These are phyloP conservation scores for Rhinichthys klamathensis DNA, from an alignment of 2,113 vertebrate species.

Conservation along the genomic window DNA sequence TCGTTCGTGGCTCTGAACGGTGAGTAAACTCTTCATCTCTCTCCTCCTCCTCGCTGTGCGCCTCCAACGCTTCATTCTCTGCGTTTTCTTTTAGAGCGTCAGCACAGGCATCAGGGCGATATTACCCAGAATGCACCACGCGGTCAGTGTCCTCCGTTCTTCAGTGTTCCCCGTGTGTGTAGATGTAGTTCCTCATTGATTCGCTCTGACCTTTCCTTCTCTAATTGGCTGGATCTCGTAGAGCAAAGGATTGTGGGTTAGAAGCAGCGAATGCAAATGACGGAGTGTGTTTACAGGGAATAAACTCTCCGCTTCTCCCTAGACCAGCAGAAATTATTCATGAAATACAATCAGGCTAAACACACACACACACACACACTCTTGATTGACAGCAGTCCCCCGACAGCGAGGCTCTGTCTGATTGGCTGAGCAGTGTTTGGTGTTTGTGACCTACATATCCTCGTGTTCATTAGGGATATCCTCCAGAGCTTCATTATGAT, in stretches of 20 bases:
- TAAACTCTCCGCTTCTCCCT: conserved; percentile 55
- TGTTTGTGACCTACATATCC: conserved; percentile 15
- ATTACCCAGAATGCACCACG: conserved; percentile 81
- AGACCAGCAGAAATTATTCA: conserved; percentile 54
- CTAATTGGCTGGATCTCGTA: conserved; percentile 82
- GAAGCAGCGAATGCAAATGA: conserved; percentile 71
- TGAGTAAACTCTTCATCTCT: conserved; percentile 69
- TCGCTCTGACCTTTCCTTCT: conserved; percentile 75
- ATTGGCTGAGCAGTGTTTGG: conserved; percentile 6
- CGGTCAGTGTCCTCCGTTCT: conserved; percentile 77
- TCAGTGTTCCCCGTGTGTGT: background rate
- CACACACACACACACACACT: background rate
- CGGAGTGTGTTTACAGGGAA: conserved; percentile 65
- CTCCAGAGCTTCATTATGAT: background rate
- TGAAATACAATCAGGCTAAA: conserved; percentile 48
- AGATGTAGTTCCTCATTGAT: conserved; percentile 36
- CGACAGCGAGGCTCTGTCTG: background rate
- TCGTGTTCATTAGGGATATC: background rate
- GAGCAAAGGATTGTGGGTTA: conserved; percentile 69
- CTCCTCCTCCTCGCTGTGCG: background rate
- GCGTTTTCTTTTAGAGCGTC: conserved; percentile 37
- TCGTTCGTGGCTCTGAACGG: conserved; percentile 90
- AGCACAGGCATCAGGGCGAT: conserved; percentile 81
- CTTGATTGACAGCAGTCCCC: background rate
- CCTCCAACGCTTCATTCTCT: conserved; percentile 47